Percentiles rank a stretch among this genome's conserved stretches.
phyloP scores from a whole-genome alignment of 2,113 vertebrate species.

The Notarius quadriscutis region DNA sequence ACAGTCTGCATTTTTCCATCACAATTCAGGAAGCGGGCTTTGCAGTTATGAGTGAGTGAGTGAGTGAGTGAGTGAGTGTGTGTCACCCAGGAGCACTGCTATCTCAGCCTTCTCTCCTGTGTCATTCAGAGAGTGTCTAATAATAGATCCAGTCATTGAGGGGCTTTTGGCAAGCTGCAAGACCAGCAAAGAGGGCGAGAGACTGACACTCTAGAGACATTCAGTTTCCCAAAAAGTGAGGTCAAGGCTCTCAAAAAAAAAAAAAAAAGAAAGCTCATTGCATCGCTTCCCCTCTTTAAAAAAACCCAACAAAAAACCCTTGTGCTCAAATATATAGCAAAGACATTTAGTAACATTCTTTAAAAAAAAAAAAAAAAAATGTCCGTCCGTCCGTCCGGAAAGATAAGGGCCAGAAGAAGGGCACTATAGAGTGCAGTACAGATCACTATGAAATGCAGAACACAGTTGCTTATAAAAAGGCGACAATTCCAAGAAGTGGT shows the following conservation, averaged over 20 bases:
- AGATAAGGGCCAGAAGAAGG: background rate
- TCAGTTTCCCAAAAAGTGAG: background rate
- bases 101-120: conserved; percentile 31
- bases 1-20: background rate
- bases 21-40: background rate
- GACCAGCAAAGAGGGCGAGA: background rate
- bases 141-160: conserved; percentile 38
- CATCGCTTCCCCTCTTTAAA: too few relatives aligned
- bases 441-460: background rate
- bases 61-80: background rate
- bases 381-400: too few relatives aligned
- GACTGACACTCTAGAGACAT: background rate
- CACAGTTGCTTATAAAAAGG: background rate
- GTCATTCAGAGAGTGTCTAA: conserved; percentile 43
- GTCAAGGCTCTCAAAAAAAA: background rate
- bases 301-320: too few relatives aligned
- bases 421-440: background rate
- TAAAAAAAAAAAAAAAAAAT: too few relatives aligned
- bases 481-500: background rate
- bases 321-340: background rate
- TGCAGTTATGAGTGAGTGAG: conserved; percentile 11
- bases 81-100: conserved; percentile 1
- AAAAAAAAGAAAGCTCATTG: background rate
- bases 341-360: background rate
- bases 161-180: conserved; percentile 4